Evolutionary conservation across 2,113 vertebrate genomes (phyloP).

Genomic region (Dendrocopos noguchii): DNA sequence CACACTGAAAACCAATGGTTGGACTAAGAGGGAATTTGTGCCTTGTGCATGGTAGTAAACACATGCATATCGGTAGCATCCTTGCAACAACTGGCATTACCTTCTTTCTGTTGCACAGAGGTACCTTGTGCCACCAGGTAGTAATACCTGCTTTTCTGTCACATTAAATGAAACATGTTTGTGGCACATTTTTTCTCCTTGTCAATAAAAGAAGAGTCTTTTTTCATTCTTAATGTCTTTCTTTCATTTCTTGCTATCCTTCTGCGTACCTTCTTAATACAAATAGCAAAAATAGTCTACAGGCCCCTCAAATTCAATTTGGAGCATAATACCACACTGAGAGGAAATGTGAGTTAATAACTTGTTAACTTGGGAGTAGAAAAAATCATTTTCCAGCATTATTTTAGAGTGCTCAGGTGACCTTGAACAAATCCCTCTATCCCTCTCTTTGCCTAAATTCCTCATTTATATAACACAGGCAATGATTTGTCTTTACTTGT

Average conservation of each 20-base stretch:
- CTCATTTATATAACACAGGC: background rate
- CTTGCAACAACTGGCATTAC: background rate
- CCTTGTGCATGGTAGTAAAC: background rate
- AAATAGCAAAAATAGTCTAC: background rate
- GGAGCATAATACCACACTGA: background rate
- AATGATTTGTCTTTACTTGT: slow-evolving; percentile 19
- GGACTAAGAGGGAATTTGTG: background rate
- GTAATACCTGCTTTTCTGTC: background rate
- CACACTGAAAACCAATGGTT: background rate
- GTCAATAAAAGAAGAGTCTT: background rate
- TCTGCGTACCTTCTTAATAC: background rate
- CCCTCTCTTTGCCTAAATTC: slow-evolving; percentile 15
- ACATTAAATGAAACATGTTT: background rate
- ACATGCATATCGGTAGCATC: accelerated
- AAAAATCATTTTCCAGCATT: slow-evolving; percentile 32
- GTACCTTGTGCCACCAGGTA: background rate
- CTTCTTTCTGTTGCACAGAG: background rate
- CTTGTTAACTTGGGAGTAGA: slow-evolving; percentile 58
- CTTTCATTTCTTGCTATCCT: background rate
- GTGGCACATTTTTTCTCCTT: background rate
- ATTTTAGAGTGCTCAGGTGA: slow-evolving; percentile 40
- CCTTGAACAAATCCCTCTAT: slow-evolving; percentile 47
- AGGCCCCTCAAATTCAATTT: background rate
- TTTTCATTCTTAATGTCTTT: background rate
- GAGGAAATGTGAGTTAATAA: slow-evolving; percentile 50